Evolutionary conservation across 2,113 vertebrate genomes (phyloP).

Genomic region (Chinchilla lanigera): DNA sequence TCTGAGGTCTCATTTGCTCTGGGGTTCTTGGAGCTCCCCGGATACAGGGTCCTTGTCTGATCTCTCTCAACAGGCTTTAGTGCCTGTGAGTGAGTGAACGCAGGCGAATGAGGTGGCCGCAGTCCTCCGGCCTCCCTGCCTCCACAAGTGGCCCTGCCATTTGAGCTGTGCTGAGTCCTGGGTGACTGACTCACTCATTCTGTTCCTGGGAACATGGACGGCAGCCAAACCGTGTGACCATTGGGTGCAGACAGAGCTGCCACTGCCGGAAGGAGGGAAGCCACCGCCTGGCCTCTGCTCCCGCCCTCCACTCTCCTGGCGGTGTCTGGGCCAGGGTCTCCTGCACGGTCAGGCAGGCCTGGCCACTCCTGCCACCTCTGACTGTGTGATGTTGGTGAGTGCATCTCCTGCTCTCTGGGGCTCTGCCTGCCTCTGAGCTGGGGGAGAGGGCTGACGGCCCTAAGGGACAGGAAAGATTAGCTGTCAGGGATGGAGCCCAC

Average conservation of each 20-base stretch:
- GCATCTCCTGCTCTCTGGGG: background rate
- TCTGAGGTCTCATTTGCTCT: no score
- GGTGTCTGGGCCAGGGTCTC: background rate
- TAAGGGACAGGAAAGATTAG: background rate
- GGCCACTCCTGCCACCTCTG: background rate
- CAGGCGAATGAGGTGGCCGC: background rate
- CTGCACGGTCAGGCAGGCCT: background rate
- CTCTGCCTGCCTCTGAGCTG: background rate
- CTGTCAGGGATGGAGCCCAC: background rate
- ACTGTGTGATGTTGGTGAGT: fast-evolving
- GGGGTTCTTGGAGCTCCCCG: background rate
- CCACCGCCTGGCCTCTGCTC: background rate
- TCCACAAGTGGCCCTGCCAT: fast-evolving
- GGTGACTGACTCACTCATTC: background rate
- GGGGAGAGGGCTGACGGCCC: background rate
- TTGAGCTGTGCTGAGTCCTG: fast-evolving
- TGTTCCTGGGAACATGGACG: background rate
- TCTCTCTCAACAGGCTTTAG: background rate
- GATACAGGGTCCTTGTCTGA: background rate
- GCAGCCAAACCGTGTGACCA: background rate
- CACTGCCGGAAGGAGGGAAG: background rate
- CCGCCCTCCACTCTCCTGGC: background rate
- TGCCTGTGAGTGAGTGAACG: background rate
- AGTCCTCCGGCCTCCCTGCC: background rate
- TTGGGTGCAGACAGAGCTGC: background rate